phyloP scores from a whole-genome alignment of 2,113 vertebrate species.

The Rousettus leschenaultii region DNA sequence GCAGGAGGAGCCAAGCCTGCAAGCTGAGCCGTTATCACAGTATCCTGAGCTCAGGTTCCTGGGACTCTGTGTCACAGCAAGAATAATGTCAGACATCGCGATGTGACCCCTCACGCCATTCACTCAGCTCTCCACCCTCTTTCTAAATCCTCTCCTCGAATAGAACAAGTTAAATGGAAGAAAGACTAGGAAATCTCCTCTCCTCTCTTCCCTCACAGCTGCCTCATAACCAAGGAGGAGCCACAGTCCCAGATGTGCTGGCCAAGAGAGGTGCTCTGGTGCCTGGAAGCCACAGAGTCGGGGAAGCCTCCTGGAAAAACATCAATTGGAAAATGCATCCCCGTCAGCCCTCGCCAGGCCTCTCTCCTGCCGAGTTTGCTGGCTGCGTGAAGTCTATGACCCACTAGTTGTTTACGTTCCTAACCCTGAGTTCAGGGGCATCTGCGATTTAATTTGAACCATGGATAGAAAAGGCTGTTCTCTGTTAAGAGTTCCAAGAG shows the following conservation, averaged over 20 bases:
- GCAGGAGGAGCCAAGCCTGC: neutral
- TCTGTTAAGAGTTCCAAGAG: neutral
- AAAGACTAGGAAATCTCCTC: neutral
- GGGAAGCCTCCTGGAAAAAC: conserved; percentile 34
- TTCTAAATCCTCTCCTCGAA: neutral
- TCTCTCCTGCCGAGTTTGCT: conserved; percentile 35
- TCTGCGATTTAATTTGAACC: conserved; percentile 50
- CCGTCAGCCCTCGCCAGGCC: neutral
- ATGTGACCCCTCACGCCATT: neutral
- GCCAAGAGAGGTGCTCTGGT: neutral
- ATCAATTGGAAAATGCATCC: conserved; percentile 21
- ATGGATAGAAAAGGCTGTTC: neutral
- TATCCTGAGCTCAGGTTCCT: neutral
- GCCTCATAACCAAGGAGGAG: neutral
- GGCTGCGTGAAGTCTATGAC: conserved; percentile 14
- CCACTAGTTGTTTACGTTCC: conserved; percentile 44
- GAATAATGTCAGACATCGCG: neutral
- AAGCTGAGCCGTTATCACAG: neutral
- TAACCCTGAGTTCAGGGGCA: conserved; percentile 34
- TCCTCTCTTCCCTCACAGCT: neutral
- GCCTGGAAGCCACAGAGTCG: conserved; percentile 4
- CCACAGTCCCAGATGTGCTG: neutral
- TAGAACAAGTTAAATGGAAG: neutral
- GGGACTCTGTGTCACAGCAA: neutral
- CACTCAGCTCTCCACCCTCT: neutral